Evolutionary conservation across 2,113 vertebrate species (phyloP), one percentile per base, ranked within the genome.

Genomic region (Triplophysa rosa): DNA sequence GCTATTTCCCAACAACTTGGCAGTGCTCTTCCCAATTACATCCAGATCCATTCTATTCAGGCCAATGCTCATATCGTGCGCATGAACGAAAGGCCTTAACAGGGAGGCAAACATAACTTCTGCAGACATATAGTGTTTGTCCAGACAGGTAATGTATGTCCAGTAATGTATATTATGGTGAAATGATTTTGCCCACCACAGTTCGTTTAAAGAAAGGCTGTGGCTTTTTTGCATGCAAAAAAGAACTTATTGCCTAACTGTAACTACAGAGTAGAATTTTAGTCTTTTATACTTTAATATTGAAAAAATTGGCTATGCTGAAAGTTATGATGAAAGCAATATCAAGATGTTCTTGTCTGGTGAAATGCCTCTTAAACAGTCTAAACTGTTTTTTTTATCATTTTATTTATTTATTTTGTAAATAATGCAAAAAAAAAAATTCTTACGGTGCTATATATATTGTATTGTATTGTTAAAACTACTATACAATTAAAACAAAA

Each of bases 1-100:
- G 56, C 9, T 40, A 26, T 83, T 83, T 79, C 66, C 19, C 62
- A 68, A 80, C 78, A 23, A 3, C 26, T 83, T 69, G 82, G 66
- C 65, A 58, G 16, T 7, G 13, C 62, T 49, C 49, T 40, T 40
- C 79, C n/a, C 17, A 49, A 40, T 33, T 4, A 23, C 3, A 64
- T 72, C 21, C 33, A 47, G 49, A 58, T 9, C 10, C 42, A 12
- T 66, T 67, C 2, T 61, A 4, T 52, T 78, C 33, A 67, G 14
- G 24, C 37, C 62, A 73, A 54, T 75, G 17, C 5, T n/a, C 45
- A 8, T 19, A 11, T 37, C 33, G 2, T 42, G 17, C 23, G 14
- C 37, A 0, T 19, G n/a, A 66, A 59, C 33, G 59, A 17, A 19
- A 17, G 16, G 4, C 24, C 40, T 63, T 13, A 29, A 24, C 29